These are phyloP conservation scores for Idaea straminata DNA, from an alignment of 2,888 invertebrate genomes.

Conservation along the genomic window DNA sequence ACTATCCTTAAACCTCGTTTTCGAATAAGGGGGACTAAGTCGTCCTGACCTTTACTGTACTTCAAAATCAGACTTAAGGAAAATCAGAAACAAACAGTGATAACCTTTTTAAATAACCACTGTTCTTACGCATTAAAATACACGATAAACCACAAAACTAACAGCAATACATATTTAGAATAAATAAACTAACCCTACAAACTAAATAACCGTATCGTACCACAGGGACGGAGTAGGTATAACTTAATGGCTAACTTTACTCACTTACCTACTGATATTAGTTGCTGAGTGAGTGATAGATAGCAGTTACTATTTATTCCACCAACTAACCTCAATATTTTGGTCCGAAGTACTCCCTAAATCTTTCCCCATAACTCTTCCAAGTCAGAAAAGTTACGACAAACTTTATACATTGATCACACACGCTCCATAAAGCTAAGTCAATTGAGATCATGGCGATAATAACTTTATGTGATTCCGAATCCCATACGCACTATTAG, in stretches of 20 bases:
- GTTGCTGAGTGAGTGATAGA: background rate
- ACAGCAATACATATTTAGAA: background rate
- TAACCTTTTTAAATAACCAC: too few relatives aligned
- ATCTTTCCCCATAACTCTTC: background rate
- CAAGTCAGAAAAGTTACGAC: background rate
- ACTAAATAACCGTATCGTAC: background rate
- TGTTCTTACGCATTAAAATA: too few relatives aligned
- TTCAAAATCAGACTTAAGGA: too few relatives aligned
- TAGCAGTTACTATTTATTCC: background rate
- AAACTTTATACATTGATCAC: background rate
- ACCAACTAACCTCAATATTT: background rate
- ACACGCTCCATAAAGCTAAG: background rate
- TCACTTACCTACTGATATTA: background rate
- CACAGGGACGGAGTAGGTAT: background rate
- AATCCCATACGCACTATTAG: background rate
- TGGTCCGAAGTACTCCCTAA: background rate
- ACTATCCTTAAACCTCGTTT: too few relatives aligned
- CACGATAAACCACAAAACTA: background rate
- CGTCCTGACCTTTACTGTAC: too few relatives aligned
- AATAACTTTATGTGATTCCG: background rate
- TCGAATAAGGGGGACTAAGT: too few relatives aligned
- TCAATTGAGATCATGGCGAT: background rate
- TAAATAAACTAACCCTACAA: background rate
- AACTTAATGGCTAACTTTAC: background rate
- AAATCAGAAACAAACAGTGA: too few relatives aligned